Conservation (phyloP, 2,113 vertebrate species). For the Labeo catla region DNA sequence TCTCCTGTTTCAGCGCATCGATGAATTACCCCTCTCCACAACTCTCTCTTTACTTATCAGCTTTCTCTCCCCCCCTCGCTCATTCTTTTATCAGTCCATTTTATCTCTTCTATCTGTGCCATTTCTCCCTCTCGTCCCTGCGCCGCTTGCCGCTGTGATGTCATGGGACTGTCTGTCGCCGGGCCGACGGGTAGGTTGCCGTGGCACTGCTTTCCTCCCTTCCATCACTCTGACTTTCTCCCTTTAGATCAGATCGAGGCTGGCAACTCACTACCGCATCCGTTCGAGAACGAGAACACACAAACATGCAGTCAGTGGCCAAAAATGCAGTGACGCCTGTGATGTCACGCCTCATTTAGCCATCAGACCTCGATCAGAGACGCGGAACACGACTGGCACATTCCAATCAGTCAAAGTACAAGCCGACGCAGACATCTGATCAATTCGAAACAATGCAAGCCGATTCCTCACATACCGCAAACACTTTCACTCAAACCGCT, state of each 20-base stretch:
- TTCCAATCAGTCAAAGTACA: slow-evolving; percentile 35
- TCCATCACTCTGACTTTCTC: slow-evolving; percentile 19
- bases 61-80: slow-evolving; percentile 45
- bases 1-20: slow-evolving; percentile 57
- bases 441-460: slow-evolving; percentile 34
- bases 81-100: slow-evolving; percentile 51
- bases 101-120: slow-evolving; percentile 47
- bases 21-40: slow-evolving; percentile 65
- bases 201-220: slow-evolving; percentile 24
- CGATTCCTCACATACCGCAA: slow-evolving; percentile 56
- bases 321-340: slow-evolving; percentile 37
- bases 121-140: slow-evolving; percentile 52
- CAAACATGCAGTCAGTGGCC: not conserved
- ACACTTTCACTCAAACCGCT: slow-evolving; percentile 30
- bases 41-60: slow-evolving; percentile 59
- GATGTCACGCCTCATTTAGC: slow-evolving; percentile 40
- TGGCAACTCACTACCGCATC: not conserved
- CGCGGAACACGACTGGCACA: not conserved
- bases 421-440: slow-evolving; percentile 47
- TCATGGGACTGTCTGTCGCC: slow-evolving; percentile 74
- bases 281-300: not conserved
- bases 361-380: slow-evolving; percentile 25
- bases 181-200: slow-evolving; percentile 44
- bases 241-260: slow-evolving; percentile 16
- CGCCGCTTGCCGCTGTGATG: slow-evolving; percentile 55